These are phyloP conservation scores for Dascyllus trimaculatus DNA, from an alignment of 2,113 vertebrate species.

Conservation along the genomic window DNA sequence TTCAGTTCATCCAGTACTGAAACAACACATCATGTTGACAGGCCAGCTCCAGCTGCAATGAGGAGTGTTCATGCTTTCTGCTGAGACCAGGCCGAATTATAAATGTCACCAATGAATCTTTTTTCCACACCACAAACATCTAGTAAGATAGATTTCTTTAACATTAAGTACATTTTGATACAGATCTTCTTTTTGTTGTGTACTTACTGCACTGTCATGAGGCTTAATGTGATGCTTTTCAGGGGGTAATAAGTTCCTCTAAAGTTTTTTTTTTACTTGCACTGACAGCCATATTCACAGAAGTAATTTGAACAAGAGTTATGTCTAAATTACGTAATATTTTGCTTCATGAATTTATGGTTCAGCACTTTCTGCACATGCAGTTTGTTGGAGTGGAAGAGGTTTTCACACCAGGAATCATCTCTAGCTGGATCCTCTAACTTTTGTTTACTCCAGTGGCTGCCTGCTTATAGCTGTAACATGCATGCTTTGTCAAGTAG, in stretches of 20 bases:
- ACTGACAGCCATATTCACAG: slow-evolving; percentile 5
- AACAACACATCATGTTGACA: slow-evolving; percentile 43
- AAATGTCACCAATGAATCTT: slow-evolving; percentile 13
- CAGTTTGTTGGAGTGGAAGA: slow-evolving; percentile 24
- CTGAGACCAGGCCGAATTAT: slow-evolving; percentile 27
- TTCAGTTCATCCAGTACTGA: slow-evolving; percentile 41
- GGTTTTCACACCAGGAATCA: slow-evolving; percentile 14
- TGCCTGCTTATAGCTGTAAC: slow-evolving; percentile 59
- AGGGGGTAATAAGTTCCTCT: slow-evolving; percentile 10
- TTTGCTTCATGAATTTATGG: slow-evolving; percentile 22
- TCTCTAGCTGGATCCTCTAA: slow-evolving; percentile 26
- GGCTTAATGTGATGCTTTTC: slow-evolving; percentile 32
- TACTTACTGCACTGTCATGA: slow-evolving; percentile 25
- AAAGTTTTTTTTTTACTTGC: slow-evolving; percentile 20
- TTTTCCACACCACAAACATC: slow-evolving; percentile 49
- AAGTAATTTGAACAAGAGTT: slow-evolving; percentile 19
- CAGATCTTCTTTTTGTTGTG: slow-evolving; percentile 13
- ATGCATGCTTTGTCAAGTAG: slow-evolving; percentile 76
- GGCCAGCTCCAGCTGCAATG: slow-evolving; percentile 40
- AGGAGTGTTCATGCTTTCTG: slow-evolving; percentile 27
- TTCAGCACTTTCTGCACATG: slow-evolving; percentile 35
- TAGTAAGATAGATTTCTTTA: slow-evolving; percentile 39
- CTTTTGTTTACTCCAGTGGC: slow-evolving; percentile 31
- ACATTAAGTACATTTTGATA: slow-evolving; percentile 35
- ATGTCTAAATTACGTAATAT: slow-evolving; percentile 7